Evolutionary conservation across 2,888 invertebrate genomes (phyloP).

Genomic region (Cephus spinipes): DNA sequence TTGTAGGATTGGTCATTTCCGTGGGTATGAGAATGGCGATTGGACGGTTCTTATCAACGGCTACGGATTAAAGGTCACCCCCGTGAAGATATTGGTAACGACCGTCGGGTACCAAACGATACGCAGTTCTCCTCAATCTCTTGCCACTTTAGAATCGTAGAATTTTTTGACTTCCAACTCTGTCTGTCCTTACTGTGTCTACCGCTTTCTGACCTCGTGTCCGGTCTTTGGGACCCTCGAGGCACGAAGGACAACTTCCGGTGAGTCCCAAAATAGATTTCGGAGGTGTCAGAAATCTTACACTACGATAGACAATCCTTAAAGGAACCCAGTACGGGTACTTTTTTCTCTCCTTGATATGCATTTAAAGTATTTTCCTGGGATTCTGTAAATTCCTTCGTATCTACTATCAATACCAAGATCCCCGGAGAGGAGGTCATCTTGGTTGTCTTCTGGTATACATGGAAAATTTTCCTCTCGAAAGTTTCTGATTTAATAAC

Average conservation of each 20-base stretch:
- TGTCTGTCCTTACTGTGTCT: background rate
- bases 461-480: background rate
- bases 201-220: background rate
- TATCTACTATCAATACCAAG: background rate
- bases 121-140: constrained; percentile 28
- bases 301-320: background rate
- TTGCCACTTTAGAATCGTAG: background rate
- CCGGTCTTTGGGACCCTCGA: background rate
- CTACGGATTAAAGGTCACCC: constrained; percentile 58
- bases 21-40: constrained; percentile 13
- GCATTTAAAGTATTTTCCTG: background rate
- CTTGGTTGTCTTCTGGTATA: background rate
- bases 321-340: background rate
- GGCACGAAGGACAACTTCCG: constrained; percentile 5
- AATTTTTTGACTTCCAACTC: background rate
- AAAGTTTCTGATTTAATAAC: background rate
- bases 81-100: constrained; percentile 52
- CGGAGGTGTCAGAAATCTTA: background rate
- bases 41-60: constrained; percentile 49
- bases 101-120: constrained; percentile 33
- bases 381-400: background rate
- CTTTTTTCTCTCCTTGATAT: background rate
- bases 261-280: background rate
- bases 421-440: background rate
- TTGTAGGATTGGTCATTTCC: constrained; percentile 1